Conservation (phyloP, 2,888 invertebrate genomes). For the Andrena camellia region DNA sequence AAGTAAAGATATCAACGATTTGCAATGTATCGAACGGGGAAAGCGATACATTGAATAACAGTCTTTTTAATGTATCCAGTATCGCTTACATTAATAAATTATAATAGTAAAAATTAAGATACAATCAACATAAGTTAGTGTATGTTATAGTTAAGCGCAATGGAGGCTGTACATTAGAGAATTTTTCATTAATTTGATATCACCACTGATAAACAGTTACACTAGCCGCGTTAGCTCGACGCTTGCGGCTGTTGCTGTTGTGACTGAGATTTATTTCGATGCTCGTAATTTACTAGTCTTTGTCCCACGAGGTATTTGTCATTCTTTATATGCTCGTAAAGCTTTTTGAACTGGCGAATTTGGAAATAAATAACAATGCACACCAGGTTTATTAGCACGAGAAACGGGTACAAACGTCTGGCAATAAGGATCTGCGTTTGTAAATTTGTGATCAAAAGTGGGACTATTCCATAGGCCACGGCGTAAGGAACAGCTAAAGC, state of each 20-base stretch:
- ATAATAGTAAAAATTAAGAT: constrained; percentile 76
- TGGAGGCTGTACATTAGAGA: constrained; percentile 80
- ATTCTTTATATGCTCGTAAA: constrained; percentile 99
- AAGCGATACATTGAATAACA: constrained; percentile 73
- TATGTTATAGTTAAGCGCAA: constrained; percentile 63
- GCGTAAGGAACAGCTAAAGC: constrained; percentile 97
- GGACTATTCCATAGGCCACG: constrained; percentile 91
- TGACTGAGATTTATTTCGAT: constrained; percentile 88
- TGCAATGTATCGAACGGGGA: constrained; percentile 54
- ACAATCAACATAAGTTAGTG: constrained; percentile 72
- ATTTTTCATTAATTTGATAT: constrained; percentile 57
- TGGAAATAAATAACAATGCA: constrained; percentile 92
- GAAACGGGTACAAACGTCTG: constrained; percentile 95
- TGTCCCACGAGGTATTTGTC: constrained; percentile 99
- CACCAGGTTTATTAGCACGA: constrained; percentile 90
- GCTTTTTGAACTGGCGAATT: constrained; percentile 95
- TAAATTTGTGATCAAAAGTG: constrained; percentile 88
- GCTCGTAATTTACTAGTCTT: constrained; percentile 98
- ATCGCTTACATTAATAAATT: constrained; percentile 80
- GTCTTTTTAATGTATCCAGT: constrained; percentile 78
- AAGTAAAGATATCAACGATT: constrained; percentile 33
- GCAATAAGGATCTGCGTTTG: constrained; percentile 91
- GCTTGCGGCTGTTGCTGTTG: constrained; percentile 76
- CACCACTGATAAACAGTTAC: constrained; percentile 41
- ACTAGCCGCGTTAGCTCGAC: constrained; percentile 74